Base-by-base conservation (phyloP, 2,888 invertebrate species). In the Pyralis farinalis region DNA sequence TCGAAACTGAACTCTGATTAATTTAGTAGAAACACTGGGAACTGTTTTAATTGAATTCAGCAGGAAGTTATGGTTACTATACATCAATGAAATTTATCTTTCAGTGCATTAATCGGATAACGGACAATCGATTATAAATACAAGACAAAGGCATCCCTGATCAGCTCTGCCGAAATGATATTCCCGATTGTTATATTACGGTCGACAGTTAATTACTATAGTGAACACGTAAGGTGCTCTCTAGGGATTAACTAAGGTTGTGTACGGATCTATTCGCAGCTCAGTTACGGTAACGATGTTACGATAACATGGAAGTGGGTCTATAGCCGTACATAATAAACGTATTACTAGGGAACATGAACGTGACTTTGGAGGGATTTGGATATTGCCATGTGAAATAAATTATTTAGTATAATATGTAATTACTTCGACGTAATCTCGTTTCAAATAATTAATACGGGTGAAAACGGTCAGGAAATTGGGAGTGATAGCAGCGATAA, bases 121-220 rank as follows among this genome's bases (percentile, higher is more conserved):
- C 16, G 16, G 2, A 16, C 3, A 16, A 16, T 4, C 16, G 4
- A 16, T 16, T 16, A 4, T 16, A 16, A 16, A 16, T 16, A 16
- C 16, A 16, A 16, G 2, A 4, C 16, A 4, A 16, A 16, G 2
- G 16, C 16, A 4, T 16, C 4, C 16, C 12, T 12, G 7, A 31
- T 31, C 5, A 12, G 6, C 12, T 31, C 31, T 31, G n/a, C 12
- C 31, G 7, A 12, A 31, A 31, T 31, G 7, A 12, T 12, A 31
- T 31, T 31, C 31, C 8, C 5, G 42, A 47, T 53, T 38, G 47
- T 44, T 38, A 37, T 39, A 44, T 44, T 43, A 41, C 9, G 27
- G 44, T 36, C 35, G 31, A 37, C 34, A 28, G 53, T 51, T 61
- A 59, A 63, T 63, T 58, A 58, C 50, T 47, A 47, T 37, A 47